Evolutionary conservation across 2,113 vertebrate species (phyloP).

Genomic region (Stomatorhinus ivindoensis): DNA sequence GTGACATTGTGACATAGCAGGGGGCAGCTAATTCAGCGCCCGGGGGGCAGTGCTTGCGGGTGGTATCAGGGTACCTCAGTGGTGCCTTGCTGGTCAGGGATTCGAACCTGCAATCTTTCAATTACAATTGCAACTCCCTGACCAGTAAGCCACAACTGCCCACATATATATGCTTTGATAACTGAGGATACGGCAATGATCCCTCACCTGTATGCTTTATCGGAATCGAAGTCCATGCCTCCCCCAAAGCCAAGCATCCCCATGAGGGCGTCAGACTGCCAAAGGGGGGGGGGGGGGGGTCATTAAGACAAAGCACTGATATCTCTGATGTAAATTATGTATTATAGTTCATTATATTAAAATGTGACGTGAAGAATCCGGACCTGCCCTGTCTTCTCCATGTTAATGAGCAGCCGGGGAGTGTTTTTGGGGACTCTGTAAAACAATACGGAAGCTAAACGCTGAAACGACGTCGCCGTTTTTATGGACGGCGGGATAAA

Average conservation of each 20-base stretch:
- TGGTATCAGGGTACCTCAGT: no score
- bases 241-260: constrained; percentile 76
- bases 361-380: neutral
- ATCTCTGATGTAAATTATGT: neutral
- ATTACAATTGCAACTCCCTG: no score
- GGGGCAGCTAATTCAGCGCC: no score
- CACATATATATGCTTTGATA: neutral
- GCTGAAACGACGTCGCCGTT: neutral
- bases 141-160: no score
- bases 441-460: neutral
- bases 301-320: neutral
- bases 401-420: constrained; percentile 83
- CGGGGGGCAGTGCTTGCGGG: no score
- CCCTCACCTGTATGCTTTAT: constrained; percentile 81
- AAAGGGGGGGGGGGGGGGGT: neutral
- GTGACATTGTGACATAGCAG: no score
- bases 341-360: neutral
- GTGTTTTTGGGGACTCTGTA: constrained; percentile 70
- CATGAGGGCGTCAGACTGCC: constrained; percentile 66
- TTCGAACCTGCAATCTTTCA: no score
- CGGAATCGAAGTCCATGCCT: constrained; percentile 87
- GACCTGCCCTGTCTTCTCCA: constrained; percentile 82
- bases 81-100: no score
- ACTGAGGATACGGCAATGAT: neutral
- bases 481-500: neutral